A percentile compares a stretch with the other conserved stretches of the same genome.
These are phyloP conservation scores for Xerus inauris DNA, from an alignment of 2,113 vertebrate species.

Conservation along the genomic window DNA sequence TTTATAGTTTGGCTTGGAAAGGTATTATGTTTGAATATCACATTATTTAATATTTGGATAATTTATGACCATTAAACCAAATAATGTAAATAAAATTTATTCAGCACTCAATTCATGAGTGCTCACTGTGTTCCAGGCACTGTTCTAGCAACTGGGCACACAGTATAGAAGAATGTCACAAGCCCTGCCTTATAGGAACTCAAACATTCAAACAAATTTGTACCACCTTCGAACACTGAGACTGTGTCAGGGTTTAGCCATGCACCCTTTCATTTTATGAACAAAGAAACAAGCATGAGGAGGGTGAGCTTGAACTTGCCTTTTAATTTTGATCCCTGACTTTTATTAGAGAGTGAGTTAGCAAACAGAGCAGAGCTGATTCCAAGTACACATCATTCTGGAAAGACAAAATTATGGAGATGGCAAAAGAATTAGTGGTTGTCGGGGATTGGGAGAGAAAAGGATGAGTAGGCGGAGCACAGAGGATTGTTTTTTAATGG, in stretches of 20 bases:
- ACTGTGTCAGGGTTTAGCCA: rapidly evolving
- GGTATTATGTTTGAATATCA: neutral
- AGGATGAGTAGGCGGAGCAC: neutral
- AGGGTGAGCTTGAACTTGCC: neutral
- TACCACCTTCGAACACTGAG: neutral
- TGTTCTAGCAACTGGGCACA: neutral
- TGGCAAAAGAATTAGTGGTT: neutral
- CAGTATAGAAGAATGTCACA: no score
- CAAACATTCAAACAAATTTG: neutral
- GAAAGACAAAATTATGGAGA: neutral
- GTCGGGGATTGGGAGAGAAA: no score
- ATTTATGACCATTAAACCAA: neutral
- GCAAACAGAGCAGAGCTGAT: neutral
- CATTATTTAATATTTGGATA: neutral
- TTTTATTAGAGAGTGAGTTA: neutral
- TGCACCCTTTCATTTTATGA: no score
- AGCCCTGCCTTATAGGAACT: neutral
- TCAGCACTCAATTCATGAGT: neutral
- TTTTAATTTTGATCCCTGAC: neutral
- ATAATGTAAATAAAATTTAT: neutral
- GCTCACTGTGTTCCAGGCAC: neutral
- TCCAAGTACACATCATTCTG: neutral
- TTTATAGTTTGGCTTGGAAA: neutral
- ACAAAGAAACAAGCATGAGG: neutral
- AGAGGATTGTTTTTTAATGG: neutral